Percentiles rank a stretch among this genome's conserved stretches.
Conservation (phyloP, 2,888 invertebrate genomes). For the Caenorhabditis sp. region DNA sequence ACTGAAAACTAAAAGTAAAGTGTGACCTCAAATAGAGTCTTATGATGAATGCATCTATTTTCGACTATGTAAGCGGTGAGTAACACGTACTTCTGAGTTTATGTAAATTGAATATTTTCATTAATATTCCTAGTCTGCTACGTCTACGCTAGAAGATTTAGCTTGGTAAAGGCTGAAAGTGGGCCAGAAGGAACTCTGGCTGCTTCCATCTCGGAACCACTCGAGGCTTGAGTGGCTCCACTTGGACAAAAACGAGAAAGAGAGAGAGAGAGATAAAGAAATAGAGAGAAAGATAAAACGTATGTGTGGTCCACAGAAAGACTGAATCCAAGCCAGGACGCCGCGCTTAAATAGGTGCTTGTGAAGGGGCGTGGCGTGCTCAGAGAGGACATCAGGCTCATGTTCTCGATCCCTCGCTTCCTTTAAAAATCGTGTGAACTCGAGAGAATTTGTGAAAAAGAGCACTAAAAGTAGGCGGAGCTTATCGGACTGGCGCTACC, state of each 20-base stretch:
- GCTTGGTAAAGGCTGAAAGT: too few relatives aligned
- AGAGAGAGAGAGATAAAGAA: neutral
- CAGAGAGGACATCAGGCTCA: constrained; percentile 32
- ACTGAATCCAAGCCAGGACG: constrained; percentile 1
- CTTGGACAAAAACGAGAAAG: neutral
- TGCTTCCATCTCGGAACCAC: neutral
- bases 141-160: too few relatives aligned
- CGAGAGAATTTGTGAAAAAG: constrained; percentile 9
- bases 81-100: constrained; percentile 1
- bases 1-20: too few relatives aligned
- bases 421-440: constrained; percentile 16
- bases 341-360: constrained; percentile 25
- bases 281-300: constrained; percentile 1
- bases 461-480: constrained; percentile 34
- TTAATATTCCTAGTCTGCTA: neutral
- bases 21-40: constrained; percentile 19
- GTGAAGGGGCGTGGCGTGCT: constrained; percentile 35
- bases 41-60: constrained; percentile 30
- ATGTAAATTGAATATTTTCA: constrained; percentile 8
- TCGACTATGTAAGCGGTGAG: constrained; percentile 1
- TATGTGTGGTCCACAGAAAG: neutral
- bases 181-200: neutral
- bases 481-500: neutral
- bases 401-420: constrained; percentile 39
- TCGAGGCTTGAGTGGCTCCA: constrained; percentile 1